phyloP scores from a whole-genome alignment of 2,888 invertebrate genomes.

The Standfussiana lucernea region DNA sequence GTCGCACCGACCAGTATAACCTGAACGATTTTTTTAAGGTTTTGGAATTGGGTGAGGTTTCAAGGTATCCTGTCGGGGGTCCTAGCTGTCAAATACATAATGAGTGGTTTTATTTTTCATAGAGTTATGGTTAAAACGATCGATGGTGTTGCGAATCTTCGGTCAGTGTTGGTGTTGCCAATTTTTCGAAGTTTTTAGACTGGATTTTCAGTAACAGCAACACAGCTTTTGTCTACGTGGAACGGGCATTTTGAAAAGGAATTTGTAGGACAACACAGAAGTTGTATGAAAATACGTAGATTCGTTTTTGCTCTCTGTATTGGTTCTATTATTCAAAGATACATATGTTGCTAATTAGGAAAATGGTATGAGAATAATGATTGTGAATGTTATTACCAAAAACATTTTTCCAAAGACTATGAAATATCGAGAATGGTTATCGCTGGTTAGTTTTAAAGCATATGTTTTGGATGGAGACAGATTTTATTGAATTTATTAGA shows the following conservation, averaged over 20 bases:
- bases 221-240: neutral
- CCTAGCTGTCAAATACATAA: conserved; percentile 86
- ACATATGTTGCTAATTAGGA: no score
- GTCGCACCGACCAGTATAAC: conserved; percentile 51
- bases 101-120: conserved; percentile 78
- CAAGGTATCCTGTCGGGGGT: conserved; percentile 72
- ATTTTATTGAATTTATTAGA: no score
- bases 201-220: conserved; percentile 4
- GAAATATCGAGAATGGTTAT: no score
- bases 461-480: no score
- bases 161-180: conserved; percentile 29
- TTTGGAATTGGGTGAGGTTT: conserved; percentile 42
- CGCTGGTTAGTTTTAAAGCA: no score
- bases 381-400: no score
- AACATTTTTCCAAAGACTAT: no score
- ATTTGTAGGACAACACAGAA: neutral
- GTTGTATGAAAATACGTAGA: neutral
- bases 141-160: conserved; percentile 64
- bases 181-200: conserved; percentile 20
- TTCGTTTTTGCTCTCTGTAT: neutral
- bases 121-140: conserved; percentile 69
- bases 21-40: conserved; percentile 35
- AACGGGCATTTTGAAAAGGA: neutral
- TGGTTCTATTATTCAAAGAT: no score
- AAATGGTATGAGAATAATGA: no score